These are phyloP conservation scores for Beris chalybata DNA, from an alignment of 2,888 invertebrate species.

Conservation along the genomic window DNA sequence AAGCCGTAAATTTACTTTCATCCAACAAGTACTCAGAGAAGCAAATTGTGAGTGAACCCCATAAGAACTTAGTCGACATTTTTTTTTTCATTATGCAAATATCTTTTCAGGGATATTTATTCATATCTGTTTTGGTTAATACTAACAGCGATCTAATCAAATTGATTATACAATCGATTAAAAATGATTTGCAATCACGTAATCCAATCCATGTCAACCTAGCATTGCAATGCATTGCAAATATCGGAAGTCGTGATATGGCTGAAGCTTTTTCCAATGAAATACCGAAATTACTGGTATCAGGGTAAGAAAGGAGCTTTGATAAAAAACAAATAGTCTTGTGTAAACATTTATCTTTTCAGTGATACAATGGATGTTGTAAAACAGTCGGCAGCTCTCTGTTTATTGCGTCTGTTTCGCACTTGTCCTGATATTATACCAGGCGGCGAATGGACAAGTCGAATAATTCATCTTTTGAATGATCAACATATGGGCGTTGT, in stretches of 20 bases:
- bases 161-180: slow-evolving; percentile 98
- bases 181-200: slow-evolving; percentile 93
- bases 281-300: slow-evolving; percentile 96
- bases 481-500: slow-evolving; percentile 99
- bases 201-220: slow-evolving; percentile 99
- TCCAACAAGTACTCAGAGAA: slow-evolving; percentile 99
- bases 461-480: slow-evolving; percentile 97
- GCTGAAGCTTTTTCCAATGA: slow-evolving; percentile 99
- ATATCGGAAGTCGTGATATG: slow-evolving; percentile 99
- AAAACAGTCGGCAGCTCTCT: slow-evolving; percentile 98
- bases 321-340: slow-evolving; percentile 6
- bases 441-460: slow-evolving; percentile 97
- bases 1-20: slow-evolving; percentile 97
- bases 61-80: slow-evolving; percentile 9
- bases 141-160: slow-evolving; percentile 99
- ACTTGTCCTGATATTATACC: slow-evolving; percentile 96
- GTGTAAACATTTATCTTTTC: slow-evolving; percentile 41
- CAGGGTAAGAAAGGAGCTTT: slow-evolving; percentile 67
- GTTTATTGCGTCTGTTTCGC: slow-evolving; percentile 88
- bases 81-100: slow-evolving; percentile 2
- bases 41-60: slow-evolving; percentile 79
- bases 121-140: slow-evolving; percentile 98
- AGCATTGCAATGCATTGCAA: slow-evolving; percentile 98
- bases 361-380: slow-evolving; percentile 99
- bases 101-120: slow-evolving; percentile 86